Base-by-base conservation (phyloP, 1,140 invertebrate genomes). In the Araneus ventricosus region DNA sequence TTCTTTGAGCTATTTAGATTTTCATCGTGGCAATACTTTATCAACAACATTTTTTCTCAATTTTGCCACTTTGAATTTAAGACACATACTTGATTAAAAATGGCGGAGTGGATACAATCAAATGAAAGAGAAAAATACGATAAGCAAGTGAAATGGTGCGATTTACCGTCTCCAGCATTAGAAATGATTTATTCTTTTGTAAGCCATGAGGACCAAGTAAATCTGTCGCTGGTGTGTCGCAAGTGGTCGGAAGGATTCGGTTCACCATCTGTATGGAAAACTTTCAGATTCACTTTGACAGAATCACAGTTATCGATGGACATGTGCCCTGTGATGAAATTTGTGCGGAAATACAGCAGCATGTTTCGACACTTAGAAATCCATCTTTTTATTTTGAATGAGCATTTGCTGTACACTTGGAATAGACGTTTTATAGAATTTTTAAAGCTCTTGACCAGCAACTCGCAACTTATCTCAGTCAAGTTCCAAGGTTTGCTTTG, bases 351-450 rank as follows among this genome's bases (percentile, higher is more conserved):
- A 41, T 80, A 80, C 30, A 34, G 75, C 30, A 4, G 2, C 39
- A 80, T 80, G 75, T 80, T 37, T n/a, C 75, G 75, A 0, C 30
- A 80, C 14, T 30, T 80, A 20, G 75, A 80, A 80, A 80, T 80
- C 8, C 34, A 4, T 14, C 39, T 7, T 24, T 24, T 1, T 8
- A 37, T 7, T 4, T 24, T 80, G 0, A 37, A 34, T 20, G 0
- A 10, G 10, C 3, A 8, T 34, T 39, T 80, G 75, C 4, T 4
- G 5, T 30, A 80, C n/a, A 22, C 10, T 20, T 14, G 20, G 14
- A 39, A 34, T 30, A 6, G 75, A 6, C 75, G 39, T 24, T 24
- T 80, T 17, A 80, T 39, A 41, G 39, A 39, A 34, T 80, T 80
- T 39, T 24, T 80, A 14, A 10, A 80, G 5, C 37, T 80, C 4